Percentiles rank a stretch among this genome's conserved stretches.
Evolutionary conservation across 2,888 invertebrate genomes (phyloP).

Genomic region (Oxycera nigricornis): DNA sequence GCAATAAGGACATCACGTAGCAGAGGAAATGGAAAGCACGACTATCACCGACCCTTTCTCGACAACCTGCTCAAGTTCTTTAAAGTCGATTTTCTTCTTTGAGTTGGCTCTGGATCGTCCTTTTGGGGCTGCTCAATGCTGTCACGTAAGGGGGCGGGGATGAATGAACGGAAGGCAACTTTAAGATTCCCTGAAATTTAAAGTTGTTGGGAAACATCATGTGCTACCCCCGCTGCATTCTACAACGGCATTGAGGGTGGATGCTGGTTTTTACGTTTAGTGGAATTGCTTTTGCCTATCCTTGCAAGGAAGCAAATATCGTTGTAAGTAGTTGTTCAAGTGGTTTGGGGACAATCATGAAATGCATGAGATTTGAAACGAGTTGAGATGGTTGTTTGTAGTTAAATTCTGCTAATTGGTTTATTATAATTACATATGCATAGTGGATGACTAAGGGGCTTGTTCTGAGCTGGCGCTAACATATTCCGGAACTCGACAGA

Average conservation of each 20-base stretch:
- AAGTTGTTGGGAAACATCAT: background rate
- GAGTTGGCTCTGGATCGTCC: background rate
- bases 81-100: conserved; percentile 12
- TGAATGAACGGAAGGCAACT: background rate
- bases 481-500: too few species aligned
- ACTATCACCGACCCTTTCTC: background rate
- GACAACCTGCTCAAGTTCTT: conserved; percentile 5
- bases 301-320: background rate
- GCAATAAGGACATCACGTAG: background rate
- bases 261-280: background rate
- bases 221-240: background rate
- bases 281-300: background rate
- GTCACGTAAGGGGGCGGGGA: background rate
- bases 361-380: background rate
- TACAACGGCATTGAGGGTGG: background rate
- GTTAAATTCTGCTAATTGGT: too few species aligned
- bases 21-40: background rate
- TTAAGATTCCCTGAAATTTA: background rate
- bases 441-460: too few species aligned
- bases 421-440: too few species aligned
- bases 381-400: background rate
- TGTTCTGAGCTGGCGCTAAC: too few species aligned
- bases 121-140: background rate
- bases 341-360: background rate
- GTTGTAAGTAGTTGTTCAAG: background rate